These are phyloP conservation scores for Lutjanus erythropterus DNA, from an alignment of 2,113 vertebrate genomes.

Conservation along the genomic window DNA sequence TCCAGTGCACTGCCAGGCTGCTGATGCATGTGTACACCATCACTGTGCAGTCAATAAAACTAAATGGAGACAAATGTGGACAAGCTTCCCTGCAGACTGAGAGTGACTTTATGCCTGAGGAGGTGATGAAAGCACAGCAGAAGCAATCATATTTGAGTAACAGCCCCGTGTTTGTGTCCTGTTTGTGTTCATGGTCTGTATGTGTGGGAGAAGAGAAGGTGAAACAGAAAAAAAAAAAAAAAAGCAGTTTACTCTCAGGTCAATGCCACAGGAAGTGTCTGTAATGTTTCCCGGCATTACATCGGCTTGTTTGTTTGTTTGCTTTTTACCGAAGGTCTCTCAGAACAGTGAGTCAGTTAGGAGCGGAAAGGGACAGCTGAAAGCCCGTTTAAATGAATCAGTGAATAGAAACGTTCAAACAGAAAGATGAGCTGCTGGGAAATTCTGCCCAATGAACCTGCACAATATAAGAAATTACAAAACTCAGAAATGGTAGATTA, in stretches of 20 bases:
- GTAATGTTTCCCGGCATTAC: conserved; percentile 53
- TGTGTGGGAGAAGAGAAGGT: conserved; percentile 17
- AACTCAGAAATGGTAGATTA: neutral
- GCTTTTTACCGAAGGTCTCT: conserved; percentile 56
- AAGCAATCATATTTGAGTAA: neutral
- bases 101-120: neutral
- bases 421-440: conserved; percentile 20
- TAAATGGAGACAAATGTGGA: conserved; percentile 17
- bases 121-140: conserved; percentile 12
- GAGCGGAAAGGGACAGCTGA: conserved; percentile 9
- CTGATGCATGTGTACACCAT: neutral
- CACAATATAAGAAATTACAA: neutral
- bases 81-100: neutral
- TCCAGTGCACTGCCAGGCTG: neutral
- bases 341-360: conserved; percentile 57
- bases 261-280: conserved; percentile 61
- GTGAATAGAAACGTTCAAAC: conserved; percentile 21
- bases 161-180: neutral
- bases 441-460: neutral
- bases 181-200: conserved; percentile 14
- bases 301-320: conserved; percentile 52
- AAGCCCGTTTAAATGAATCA: neutral
- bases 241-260: conserved; percentile 15
- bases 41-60: conserved; percentile 14
- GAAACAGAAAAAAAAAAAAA: conserved; percentile 6